A percentile compares a stretch with the other conserved stretches of the same genome.
phyloP scores from a whole-genome alignment of 92 coral and sea anemone species.

The Zoanthus solanderi region DNA sequence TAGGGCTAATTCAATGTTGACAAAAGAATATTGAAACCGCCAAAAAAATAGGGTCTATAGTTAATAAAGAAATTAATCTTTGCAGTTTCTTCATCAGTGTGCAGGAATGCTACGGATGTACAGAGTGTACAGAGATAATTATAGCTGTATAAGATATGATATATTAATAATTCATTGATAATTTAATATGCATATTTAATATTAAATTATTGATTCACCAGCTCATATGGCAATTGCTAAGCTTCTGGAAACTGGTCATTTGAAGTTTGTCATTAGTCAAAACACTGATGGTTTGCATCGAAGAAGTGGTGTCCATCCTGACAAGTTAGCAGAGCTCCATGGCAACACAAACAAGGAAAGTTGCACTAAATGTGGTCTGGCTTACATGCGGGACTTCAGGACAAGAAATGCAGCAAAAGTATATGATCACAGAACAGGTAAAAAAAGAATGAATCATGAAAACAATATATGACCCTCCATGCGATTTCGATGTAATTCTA shows the following conservation, averaged over 20 bases:
- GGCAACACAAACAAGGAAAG: constrained; percentile 81
- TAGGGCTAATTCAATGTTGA: too few species aligned
- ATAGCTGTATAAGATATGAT: too few species aligned
- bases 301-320: constrained; percentile 70
- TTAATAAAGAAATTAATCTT: too few species aligned
- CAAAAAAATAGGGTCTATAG: too few species aligned
- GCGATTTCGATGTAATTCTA: too few species aligned
- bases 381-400: constrained; percentile 77
- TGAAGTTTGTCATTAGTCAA: constrained; percentile 79
- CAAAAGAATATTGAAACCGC: too few species aligned
- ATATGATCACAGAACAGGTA: constrained; percentile 67
- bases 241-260: constrained; percentile 66
- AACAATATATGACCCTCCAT: too few species aligned
- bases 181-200: background rate
- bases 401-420: constrained; percentile 72
- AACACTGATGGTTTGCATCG: constrained; percentile 81
- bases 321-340: constrained; percentile 74
- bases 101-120: too few species aligned
- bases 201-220: background rate
- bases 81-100: too few species aligned
- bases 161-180: too few species aligned
- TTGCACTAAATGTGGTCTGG: constrained; percentile 69
- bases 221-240: constrained; percentile 79
- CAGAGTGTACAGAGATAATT: too few species aligned
- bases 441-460: background rate